These are phyloP conservation scores for Drosophila paramelanica DNA, from an alignment of 2,888 invertebrate species.

Conservation along the genomic window DNA sequence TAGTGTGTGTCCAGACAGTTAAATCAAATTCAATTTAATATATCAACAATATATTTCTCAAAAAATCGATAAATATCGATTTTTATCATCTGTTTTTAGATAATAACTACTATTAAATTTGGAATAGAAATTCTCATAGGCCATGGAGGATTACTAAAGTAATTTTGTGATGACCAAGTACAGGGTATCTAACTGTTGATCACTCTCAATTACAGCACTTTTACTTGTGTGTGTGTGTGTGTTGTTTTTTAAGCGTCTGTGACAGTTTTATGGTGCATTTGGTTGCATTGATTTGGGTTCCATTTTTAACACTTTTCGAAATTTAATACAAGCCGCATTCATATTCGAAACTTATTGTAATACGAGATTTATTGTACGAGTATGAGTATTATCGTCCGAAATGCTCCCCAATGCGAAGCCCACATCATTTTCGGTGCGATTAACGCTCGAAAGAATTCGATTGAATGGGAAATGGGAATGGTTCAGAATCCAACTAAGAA, in stretches of 20 bases:
- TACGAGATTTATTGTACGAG: conserved; percentile 71
- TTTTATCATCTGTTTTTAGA: neutral
- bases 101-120: too few relatives aligned
- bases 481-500: conserved; percentile 32
- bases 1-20: too few relatives aligned
- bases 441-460: conserved; percentile 53
- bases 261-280: conserved; percentile 75
- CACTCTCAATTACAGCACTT: neutral
- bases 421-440: conserved; percentile 74
- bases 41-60: too few relatives aligned
- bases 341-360: conserved; percentile 67
- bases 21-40: too few relatives aligned
- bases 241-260: conserved; percentile 30
- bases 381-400: conserved; percentile 59
- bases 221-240: neutral
- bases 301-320: conserved; percentile 63
- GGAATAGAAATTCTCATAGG: too few relatives aligned
- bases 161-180: too few relatives aligned
- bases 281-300: conserved; percentile 70
- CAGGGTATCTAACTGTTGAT: neutral
- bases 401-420: conserved; percentile 44
- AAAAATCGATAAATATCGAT: neutral
- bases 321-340: conserved; percentile 74
- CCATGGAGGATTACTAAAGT: too few relatives aligned
- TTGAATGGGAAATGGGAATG: conserved; percentile 11